phyloP scores from a whole-genome alignment of 1,140 invertebrate genomes.

The Macrostomum lignano region DNA sequence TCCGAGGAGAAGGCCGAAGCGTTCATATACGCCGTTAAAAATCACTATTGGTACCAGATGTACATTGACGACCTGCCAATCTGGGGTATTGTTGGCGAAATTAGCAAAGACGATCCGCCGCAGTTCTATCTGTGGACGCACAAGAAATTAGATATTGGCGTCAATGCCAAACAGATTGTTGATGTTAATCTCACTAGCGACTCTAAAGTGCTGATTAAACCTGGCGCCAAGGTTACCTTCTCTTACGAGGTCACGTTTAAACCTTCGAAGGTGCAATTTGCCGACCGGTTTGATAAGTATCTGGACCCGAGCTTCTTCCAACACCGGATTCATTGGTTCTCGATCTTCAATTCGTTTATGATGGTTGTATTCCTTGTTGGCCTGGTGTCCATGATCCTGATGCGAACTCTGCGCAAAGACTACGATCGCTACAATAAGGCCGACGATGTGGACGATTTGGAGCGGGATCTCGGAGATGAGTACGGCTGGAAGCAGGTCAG shows the following conservation, averaged over 20 bases:
- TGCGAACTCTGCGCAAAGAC: constrained; percentile 87
- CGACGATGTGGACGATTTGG: constrained; percentile 28
- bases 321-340: constrained; percentile 97
- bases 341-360: constrained; percentile 99
- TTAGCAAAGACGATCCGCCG: constrained; percentile 40
- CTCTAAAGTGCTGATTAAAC: constrained; percentile 45
- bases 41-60: constrained; percentile 99
- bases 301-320: constrained; percentile 96
- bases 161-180: constrained; percentile 78
- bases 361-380: constrained; percentile 99
- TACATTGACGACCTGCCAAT: constrained; percentile 92
- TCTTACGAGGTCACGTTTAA: constrained; percentile 93
- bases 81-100: constrained; percentile 78
- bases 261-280: constrained; percentile 51
- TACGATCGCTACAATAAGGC: constrained; percentile 45
- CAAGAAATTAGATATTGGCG: constrained; percentile 92
- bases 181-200: constrained; percentile 90
- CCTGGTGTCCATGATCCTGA: constrained; percentile 90
- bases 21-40: constrained; percentile 85
- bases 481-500: constrained; percentile 99
- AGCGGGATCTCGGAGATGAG: constrained; percentile 84
- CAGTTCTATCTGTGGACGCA: constrained; percentile 79
- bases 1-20: constrained; percentile 57
- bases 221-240: constrained; percentile 49
- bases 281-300: constrained; percentile 94